Base-by-base conservation (phyloP, 2,888 invertebrate species). In the Philonicus albiceps region DNA sequence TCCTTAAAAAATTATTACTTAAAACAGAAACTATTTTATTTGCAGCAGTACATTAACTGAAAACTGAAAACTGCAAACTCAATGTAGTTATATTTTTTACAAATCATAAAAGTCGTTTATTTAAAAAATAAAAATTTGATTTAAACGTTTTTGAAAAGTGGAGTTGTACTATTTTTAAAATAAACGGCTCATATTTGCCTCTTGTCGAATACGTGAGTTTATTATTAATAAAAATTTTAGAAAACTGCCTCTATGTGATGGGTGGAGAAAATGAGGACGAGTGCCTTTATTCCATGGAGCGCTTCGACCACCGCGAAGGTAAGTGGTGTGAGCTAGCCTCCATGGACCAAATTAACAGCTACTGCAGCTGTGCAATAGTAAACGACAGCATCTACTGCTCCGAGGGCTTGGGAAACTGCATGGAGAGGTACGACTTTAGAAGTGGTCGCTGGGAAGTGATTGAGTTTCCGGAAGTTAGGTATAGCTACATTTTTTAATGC, bases 341-440 rank as follows among this genome's bases (percentile, higher is more conserved):
- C 19, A 88, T 90, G 87, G 89, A 89, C 85, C 89, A 89, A 30
- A 89, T 90, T 0, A 90, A 90, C 85, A 90, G 90, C 76, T 90
- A 90, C 87, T 90, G 90, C 74, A 89, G 90, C 16, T 89, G 90
- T 83, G 90, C 90, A 0, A 88, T 89, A 22, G 88, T 90, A 8
- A 89, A 89, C 5, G 86, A 89, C 19, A 87, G 89, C 19, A 90
- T 90, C n/a, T 90, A 90, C 74, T 90, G 90, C 80, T 89, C 90
- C 53, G 90, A 90, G 84, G 90, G 90, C 31, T 86, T 90, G 19
- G 90, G 90, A 8, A 90, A 89, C 87, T 90, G 89, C 5, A 90
- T 91, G 90, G 90, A 90, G 88, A 89, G 90, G 22, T 90, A 89
- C 75, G 90, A 90, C 87, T 86, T 90, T 40, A 89, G 90, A 22